Evolutionary conservation across 1,140 invertebrate genomes (phyloP), one percentile per base, ranked within the genome.

Genomic region (Diuraphis noxia): DNA sequence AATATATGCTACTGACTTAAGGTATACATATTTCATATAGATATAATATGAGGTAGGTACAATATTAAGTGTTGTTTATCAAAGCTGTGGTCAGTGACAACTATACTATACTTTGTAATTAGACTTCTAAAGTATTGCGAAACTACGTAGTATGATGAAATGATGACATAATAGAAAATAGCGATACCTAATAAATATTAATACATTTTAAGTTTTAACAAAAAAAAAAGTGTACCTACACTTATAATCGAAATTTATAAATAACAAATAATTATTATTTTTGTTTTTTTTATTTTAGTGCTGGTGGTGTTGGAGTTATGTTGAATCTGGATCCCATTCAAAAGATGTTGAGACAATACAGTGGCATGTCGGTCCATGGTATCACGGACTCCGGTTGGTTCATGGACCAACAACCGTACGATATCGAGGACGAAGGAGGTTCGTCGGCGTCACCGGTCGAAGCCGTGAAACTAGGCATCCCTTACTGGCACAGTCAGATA

Each of bases 331-430:
- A 99, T 94, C 95, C 96, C 23, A 95, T 98, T 4, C 95, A 97
- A 38, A 95, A 96, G 81, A 93, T 93, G 90, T 94, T 97, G 77
- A 94, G 97, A 10, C 95, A 96, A 82, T 94, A 95, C 9, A 82
- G 21, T 46, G 81, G 88, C 6, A 90, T 89, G 43, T 90, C 88
- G 23, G 92, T 92, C 0, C 94, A 95, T 19, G 97, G 97, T 25
- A 95, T 98, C 0, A 96, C 97, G 1, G 98, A 99, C 93, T 98
- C 98, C 6, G 98, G 98, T 30, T 99, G 98, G 98, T 99, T 99
- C 93, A 94, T 99, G 38, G 98, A 99, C 94, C 95, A 97, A 92
- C 96, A 96, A 87, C 96, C 95, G 40, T 97, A 95, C 93, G 9
- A 43, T 34, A 49, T 79, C 17, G 41, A 79, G 1, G 56, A 19